Percentiles rank a stretch among this genome's conserved stretches.
phyloP scores from a whole-genome alignment of 2,888 invertebrate genomes.

The Catocala sponsa region DNA sequence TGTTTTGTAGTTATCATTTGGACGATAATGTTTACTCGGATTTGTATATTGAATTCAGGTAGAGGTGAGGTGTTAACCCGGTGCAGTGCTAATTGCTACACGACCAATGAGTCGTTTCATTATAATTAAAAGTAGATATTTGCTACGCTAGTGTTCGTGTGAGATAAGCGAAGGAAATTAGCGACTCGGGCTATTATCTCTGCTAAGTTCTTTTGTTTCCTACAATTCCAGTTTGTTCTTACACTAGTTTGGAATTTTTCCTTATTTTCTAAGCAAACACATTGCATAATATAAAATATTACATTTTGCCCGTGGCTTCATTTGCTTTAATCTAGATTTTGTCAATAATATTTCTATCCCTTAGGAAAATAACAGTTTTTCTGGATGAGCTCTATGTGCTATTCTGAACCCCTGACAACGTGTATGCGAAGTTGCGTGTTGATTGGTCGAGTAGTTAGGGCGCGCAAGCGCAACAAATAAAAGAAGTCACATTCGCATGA shows the following conservation, averaged over 20 bases:
- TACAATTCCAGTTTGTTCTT: constrained; percentile 20
- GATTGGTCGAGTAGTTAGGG: too few relatives aligned
- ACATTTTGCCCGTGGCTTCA: too few relatives aligned
- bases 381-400: too few relatives aligned
- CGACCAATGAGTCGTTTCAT: constrained; percentile 5
- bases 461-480: too few relatives aligned
- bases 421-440: too few relatives aligned
- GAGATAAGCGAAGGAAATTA: constrained; percentile 28
- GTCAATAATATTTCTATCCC: too few relatives aligned
- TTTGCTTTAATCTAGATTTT: too few relatives aligned
- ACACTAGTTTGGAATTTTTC: not conserved
- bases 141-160: constrained; percentile 11
- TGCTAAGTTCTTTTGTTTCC: constrained; percentile 28
- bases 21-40: too few relatives aligned
- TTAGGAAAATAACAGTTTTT: too few relatives aligned
- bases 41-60: not conserved
- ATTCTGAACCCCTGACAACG: too few relatives aligned
- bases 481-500: too few relatives aligned
- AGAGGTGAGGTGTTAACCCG: not conserved
- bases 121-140: constrained; percentile 11
- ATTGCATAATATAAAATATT: not conserved
- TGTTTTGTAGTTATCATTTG: too few relatives aligned
- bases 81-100: constrained; percentile 12
- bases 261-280: not conserved
- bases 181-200: constrained; percentile 7